Percentiles rank a stretch among this genome's conserved stretches.
Evolutionary conservation across 2,113 vertebrate genomes (phyloP).

Genomic region (Podarcis raffonei): DNA sequence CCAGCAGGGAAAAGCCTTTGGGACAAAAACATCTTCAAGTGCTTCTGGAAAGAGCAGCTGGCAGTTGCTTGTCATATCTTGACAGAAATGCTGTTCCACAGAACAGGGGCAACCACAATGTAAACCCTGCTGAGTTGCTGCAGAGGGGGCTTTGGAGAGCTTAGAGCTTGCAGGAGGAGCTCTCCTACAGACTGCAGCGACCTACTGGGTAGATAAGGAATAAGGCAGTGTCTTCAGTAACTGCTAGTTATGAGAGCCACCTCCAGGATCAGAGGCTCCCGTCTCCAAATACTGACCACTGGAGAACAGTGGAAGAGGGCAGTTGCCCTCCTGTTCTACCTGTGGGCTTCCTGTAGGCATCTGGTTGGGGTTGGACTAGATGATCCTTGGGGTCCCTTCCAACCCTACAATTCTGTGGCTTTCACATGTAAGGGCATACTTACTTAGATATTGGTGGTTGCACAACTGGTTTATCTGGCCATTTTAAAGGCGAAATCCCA

Average conservation of each 20-base stretch:
- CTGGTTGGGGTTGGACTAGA: neutral
- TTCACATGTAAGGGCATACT: constrained; percentile 46
- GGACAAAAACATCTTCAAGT: neutral
- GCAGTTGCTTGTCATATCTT: neutral
- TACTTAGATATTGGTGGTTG: constrained; percentile 82
- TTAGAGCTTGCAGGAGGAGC: too few species aligned
- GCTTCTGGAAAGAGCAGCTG: neutral
- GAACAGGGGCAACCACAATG: too few species aligned
- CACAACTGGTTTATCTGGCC: constrained; percentile 87
- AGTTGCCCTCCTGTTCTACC: too few species aligned
- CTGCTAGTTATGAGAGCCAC: neutral
- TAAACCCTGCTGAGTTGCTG: too few species aligned
- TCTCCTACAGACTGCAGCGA: too few species aligned
- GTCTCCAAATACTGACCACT: too few species aligned
- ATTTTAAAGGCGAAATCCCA: constrained; percentile 79
- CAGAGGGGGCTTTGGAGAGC: too few species aligned
- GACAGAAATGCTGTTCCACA: too few species aligned
- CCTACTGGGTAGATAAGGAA: neutral
- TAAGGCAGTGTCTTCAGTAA: neutral
- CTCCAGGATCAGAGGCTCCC: neutral
- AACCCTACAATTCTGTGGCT: neutral
- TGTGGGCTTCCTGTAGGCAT: neutral
- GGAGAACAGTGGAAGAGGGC: too few species aligned
- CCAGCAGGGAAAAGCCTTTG: too few species aligned
- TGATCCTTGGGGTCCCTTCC: neutral